Evolutionary conservation across 2,888 invertebrate species (phyloP), one percentile per base, ranked within the genome.

Genomic region (Oscheius sp.): DNA sequence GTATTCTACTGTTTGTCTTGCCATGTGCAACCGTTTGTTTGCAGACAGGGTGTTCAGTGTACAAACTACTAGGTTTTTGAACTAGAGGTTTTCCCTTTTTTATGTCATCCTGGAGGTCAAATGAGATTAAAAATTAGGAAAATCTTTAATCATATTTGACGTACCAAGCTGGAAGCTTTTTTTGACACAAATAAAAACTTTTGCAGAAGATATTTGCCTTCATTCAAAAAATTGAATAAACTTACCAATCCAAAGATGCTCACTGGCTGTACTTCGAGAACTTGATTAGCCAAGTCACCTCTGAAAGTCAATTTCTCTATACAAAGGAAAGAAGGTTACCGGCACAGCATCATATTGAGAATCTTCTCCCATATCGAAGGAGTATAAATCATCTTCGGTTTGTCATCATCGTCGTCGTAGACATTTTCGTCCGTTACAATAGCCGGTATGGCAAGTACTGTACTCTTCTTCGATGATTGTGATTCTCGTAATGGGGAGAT

Each of bases 361-460:
- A 67, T 20, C 49, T 77, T 80, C 59, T 81, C 80, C 63, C 70
- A 62, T 2, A 49, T 17, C 12, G 77, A 75, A n/a, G 78, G 75
- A 20, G 65, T 73, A 59, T 77, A 80, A 4, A 61, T 12, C 38
- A 49, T 45, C 63, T 68, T 65, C 14, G 67, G 70, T 22, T 71
- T 72, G 9, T 78, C 75, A 22, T 80, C 80, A 44, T 80, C 79
- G 50, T 80, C 79, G 26, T 59, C 63, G 57, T 67, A 20, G 30
- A 63, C 69, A 36, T 67, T 0, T 54, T 38, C 30, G 17, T 57
- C 57, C 17, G 20, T 14, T 26, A 41, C 68, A 32, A 54, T 26
- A 2, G 68, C 68, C 1, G 68, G 68, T 9, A 68, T 26, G 1
- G 59, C 59, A 26, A 59, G 36, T 32, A 65, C 65, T 20, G 65